phyloP scores from a whole-genome alignment of 2,113 vertebrate species.

The Cisticola juncidis region DNA sequence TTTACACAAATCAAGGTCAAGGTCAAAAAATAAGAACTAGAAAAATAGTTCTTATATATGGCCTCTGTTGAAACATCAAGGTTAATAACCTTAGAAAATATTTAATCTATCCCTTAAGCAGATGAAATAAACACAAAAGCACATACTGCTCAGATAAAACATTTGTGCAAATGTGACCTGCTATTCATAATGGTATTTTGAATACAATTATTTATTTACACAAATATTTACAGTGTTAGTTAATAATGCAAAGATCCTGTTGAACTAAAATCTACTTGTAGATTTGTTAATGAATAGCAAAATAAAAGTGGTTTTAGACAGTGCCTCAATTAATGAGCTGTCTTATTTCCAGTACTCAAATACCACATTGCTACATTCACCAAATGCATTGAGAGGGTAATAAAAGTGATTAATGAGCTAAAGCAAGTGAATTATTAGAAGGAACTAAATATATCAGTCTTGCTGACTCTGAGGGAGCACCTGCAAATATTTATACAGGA shows the following conservation, averaged over 20 bases:
- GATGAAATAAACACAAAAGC: background rate
- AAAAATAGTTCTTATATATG: background rate
- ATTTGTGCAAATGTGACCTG: background rate
- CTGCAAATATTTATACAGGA: constrained; percentile 8
- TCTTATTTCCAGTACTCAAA: constrained; percentile 5
- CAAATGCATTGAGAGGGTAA: background rate
- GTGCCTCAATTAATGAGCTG: background rate
- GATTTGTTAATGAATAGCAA: background rate
- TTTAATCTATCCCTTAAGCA: background rate
- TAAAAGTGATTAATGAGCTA: constrained; percentile 37
- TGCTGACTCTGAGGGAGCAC: background rate
- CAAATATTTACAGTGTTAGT: background rate
- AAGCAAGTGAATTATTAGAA: constrained; percentile 6
- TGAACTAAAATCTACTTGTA: background rate
- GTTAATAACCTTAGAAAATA: background rate
- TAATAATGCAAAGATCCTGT: background rate
- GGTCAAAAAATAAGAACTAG: background rate
- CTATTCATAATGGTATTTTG: background rate
- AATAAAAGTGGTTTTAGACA: constrained; percentile 1
- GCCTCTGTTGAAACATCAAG: background rate
- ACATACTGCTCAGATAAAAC: background rate
- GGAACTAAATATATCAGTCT: constrained; percentile 12
- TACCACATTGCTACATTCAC: background rate
- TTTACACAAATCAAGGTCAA: background rate
- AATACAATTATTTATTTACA: background rate